Base-by-base conservation (phyloP, 1,140 invertebrate genomes). In the Drosophila varians region DNA sequence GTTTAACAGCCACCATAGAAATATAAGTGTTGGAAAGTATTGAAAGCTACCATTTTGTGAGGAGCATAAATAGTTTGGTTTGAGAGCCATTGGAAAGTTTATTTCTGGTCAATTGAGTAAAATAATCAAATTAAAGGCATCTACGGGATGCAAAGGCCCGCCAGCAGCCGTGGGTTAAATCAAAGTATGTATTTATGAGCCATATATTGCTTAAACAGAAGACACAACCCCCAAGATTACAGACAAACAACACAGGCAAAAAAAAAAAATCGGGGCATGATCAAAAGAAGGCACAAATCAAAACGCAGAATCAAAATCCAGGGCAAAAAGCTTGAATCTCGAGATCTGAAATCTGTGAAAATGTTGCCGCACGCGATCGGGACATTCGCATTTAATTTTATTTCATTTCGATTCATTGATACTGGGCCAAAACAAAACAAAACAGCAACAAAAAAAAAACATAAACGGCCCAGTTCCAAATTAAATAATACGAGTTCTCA, bases 321-420 rank as follows among this genome's bases (percentile, higher is more conserved):
- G 57, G 26, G 57, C 60, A 51, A 42, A 45, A 74, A 83, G 57
- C 52, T 48, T 45, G 18, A 55, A 69, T 48, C 31, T 65, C 61
- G 12, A 66, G 34, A 43, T 21, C 74, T 31, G 34, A 49, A 86
- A 84, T 86, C 77, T 72, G 77, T 86, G 73, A 66, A 86, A 88
- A 87, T 88, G 60, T 54, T 58, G 74, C 74, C 77, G 77, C 82
- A 87, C 83, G 82, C 82, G 83, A 88, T 88, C 82, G 77, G 71
- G 65, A 77, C 64, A 87, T 87, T 87, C 83, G 69, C 62, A 82
- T 75, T 75, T 53, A 25, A 78, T 73, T 83, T 64, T 54, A 80
- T 69, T 83, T 53, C 58, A 83, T 86, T 88, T 77, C 77, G 74
- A 88, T 87, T 87, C 82, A 87, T 87, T 87, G 82, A 87, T 82